Conservation (phyloP, 2,888 invertebrate species). For the Acrocyrtus sp. region DNA sequence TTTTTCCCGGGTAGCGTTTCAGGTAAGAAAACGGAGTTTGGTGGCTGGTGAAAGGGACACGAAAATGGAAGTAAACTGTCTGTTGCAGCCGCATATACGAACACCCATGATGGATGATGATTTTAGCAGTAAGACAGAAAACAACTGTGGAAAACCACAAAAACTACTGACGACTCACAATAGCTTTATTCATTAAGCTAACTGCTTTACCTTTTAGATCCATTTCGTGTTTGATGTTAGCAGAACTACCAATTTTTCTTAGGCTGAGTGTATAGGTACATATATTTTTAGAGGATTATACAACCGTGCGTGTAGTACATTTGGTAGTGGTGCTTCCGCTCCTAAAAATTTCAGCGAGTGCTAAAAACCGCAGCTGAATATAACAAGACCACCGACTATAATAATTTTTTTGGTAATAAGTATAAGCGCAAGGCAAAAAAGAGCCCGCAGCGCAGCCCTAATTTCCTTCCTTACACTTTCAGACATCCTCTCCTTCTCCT, state of each 20-base stretch:
- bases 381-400: constrained; percentile 27
- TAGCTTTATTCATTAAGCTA: neutral
- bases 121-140: neutral
- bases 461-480: neutral
- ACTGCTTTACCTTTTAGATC: neutral
- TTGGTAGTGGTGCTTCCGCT: no score
- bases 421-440: neutral
- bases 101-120: neutral
- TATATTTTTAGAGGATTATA: no score
- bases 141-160: neutral
- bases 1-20: no score
- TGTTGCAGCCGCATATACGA: neutral
- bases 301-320: no score
- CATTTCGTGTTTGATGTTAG: no score
- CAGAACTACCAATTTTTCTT: neutral
- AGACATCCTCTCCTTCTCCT: no score
- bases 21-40: no score
- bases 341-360: no score
- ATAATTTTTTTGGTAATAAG: constrained; percentile 7
- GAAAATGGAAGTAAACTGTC: neutral
- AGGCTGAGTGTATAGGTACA: no score
- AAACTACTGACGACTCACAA: neutral
- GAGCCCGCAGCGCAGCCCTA: constrained; percentile 20
- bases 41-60: neutral
- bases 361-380: neutral